Conservation (phyloP, 2,113 vertebrate genomes). For the Paramisgurnus dabryanus region DNA sequence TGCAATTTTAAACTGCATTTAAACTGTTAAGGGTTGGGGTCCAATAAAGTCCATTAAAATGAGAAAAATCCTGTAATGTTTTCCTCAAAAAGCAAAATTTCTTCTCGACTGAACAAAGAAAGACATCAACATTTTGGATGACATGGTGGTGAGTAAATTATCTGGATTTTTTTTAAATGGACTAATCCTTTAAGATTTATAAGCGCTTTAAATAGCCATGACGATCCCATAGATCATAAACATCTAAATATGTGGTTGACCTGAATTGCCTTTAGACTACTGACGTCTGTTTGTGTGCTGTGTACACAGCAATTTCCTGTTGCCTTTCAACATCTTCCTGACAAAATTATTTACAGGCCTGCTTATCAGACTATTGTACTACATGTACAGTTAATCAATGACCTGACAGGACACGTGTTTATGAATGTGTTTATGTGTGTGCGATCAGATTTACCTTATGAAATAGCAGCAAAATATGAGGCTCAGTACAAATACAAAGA, state of each 20-base stretch:
- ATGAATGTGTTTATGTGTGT: constrained; percentile 28
- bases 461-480: constrained; percentile 97
- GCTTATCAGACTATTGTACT: constrained; percentile 42
- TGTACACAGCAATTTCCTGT: constrained; percentile 34
- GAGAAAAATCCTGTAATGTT: too few relatives aligned
- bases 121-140: too few relatives aligned
- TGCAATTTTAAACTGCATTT: too few relatives aligned
- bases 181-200: too few relatives aligned
- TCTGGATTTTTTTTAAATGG: too few relatives aligned
- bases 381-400: background rate
- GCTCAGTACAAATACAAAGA: constrained; percentile 93
- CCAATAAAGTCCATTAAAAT: too few relatives aligned
- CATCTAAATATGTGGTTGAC: constrained; percentile 14
- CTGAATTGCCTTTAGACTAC: background rate
- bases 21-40: too few relatives aligned
- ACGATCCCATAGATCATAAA: constrained; percentile 2
- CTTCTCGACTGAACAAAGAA: too few relatives aligned
- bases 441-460: constrained; percentile 80
- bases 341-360: background rate
- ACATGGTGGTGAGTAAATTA: too few relatives aligned
- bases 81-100: too few relatives aligned
- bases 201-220: background rate
- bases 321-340: constrained; percentile 14
- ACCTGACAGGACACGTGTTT: background rate
- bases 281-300: background rate